Evolutionary conservation across 1,140 invertebrate species (phyloP), one percentile per base, ranked within the genome.

Genomic region (Drosophila bipectinata): DNA sequence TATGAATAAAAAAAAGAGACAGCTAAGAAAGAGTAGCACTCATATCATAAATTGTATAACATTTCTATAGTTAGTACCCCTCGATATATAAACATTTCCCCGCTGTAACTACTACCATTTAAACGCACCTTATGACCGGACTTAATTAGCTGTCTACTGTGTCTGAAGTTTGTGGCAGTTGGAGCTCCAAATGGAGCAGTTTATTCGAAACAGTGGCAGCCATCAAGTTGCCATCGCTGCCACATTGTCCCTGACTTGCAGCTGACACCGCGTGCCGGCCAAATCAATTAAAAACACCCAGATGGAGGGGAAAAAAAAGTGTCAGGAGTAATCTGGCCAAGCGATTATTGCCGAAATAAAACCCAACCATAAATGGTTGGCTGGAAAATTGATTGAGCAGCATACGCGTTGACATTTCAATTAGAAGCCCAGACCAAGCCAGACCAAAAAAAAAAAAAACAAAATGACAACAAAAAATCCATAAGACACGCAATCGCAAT

Each of bases 361-460:
- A 37, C 15, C 41, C 63, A 39, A 26, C 67, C 64, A 71, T 57
- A 71, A 69, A 49, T 39, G 64, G 63, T 24, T 34, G 64, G 55
- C 57, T 74, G 58, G 58, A 66, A 66, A 76, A 76, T 76, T 76
- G 72, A 76, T 76, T 76, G 72, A 76, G 72, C 72, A 76, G 72
- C 71, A 74, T 26, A 76, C 61, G 72, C 73, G 75, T 69, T 77
- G 75, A 77, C 72, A 72, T 77, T 77, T 77, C 64, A 77, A 77
- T 77, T 77, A 77, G 73, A 77, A 77, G 73, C 66, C 72, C 57
- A 73, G 58, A 34, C 58, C 18, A 14, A 18, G 15, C 49, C 49
- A 4, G 8, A 4, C 28, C 28, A 34, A 69, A 47, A 52, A 26
- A 44, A 44, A 1, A 18, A 18, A 18, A 18, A 0, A 18, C 18